Conservation (phyloP, 2,113 vertebrate species). For the Plestiodon gilberti region DNA sequence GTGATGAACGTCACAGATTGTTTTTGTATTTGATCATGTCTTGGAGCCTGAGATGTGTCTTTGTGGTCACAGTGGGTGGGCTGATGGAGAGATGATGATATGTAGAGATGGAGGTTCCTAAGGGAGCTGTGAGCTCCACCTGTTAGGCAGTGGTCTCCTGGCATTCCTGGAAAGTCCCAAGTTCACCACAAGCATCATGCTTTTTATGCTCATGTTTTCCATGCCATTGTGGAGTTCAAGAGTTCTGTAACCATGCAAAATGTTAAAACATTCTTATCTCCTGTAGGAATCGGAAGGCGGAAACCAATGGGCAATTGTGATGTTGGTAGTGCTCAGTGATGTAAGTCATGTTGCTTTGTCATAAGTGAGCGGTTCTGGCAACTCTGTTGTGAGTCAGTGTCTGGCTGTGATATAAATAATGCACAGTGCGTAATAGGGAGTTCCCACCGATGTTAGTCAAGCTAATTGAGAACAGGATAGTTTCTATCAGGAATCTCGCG, state of each 20-base stretch:
- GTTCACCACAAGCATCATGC: conserved; percentile 16
- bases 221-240: neutral
- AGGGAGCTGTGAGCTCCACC: conserved; percentile 25
- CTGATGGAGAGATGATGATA: neutral
- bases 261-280: neutral
- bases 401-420: conserved; percentile 51
- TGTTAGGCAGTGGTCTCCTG: conserved; percentile 26
- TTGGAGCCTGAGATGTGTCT: fast-evolving
- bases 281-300: neutral
- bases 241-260: conserved; percentile 19
- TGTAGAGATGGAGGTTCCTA: conserved; percentile 9
- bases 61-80: neutral
- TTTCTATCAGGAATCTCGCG: conserved; percentile 22
- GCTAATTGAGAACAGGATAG: neutral
- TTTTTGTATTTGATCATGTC: neutral
- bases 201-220: conserved; percentile 48
- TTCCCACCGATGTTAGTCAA: conserved; percentile 41
- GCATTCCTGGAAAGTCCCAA: conserved; percentile 34
- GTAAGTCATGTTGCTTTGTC: conserved; percentile 57
- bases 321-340: neutral
- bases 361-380: conserved; percentile 42
- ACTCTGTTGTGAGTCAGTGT: conserved; percentile 42
- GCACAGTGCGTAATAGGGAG: conserved; percentile 15
- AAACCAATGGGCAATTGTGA: conserved; percentile 3
- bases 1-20: too few species aligned